A percentile compares a stretch with the other conserved stretches of the same genome.
phyloP scores from a whole-genome alignment of 2,113 vertebrate genomes.

The Tachysurus vachellii region DNA sequence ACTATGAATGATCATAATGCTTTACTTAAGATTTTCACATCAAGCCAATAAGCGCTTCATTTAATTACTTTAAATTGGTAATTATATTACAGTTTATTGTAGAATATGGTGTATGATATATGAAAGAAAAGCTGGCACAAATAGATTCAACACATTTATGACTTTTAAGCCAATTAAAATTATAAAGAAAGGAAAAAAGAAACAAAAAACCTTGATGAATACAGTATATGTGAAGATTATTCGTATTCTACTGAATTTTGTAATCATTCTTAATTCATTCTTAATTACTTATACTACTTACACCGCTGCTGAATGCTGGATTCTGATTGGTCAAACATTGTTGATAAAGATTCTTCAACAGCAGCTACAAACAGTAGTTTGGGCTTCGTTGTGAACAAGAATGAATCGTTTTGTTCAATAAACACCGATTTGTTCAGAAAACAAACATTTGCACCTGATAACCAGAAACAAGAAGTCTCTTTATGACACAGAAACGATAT shows the following conservation, averaged over 20 bases:
- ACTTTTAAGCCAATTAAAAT: background rate
- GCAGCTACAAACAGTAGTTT: background rate
- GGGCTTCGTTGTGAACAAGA: background rate
- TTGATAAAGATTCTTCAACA: background rate
- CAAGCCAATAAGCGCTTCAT: background rate
- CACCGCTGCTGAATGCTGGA: background rate
- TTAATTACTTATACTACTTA: background rate
- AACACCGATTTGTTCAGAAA: too few species aligned
- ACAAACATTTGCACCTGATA: background rate
- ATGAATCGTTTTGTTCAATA: too few species aligned
- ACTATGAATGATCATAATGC: background rate
- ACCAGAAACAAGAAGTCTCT: background rate
- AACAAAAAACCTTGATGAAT: too few species aligned
- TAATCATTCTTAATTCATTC: background rate
- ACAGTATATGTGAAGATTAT: too few species aligned
- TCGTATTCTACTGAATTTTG: too few species aligned
- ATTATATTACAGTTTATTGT: background rate
- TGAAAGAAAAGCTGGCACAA: background rate
- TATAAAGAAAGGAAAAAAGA: background rate
- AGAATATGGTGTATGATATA: background rate
- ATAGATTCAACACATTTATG: background rate
- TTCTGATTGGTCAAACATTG: background rate
- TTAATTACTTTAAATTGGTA: background rate
- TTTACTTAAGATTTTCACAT: background rate
- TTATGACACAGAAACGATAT: background rate